Evolutionary conservation across 2,113 vertebrate genomes (phyloP), one percentile per base, ranked within the genome.

Genomic region (Pitta sordida): DNA sequence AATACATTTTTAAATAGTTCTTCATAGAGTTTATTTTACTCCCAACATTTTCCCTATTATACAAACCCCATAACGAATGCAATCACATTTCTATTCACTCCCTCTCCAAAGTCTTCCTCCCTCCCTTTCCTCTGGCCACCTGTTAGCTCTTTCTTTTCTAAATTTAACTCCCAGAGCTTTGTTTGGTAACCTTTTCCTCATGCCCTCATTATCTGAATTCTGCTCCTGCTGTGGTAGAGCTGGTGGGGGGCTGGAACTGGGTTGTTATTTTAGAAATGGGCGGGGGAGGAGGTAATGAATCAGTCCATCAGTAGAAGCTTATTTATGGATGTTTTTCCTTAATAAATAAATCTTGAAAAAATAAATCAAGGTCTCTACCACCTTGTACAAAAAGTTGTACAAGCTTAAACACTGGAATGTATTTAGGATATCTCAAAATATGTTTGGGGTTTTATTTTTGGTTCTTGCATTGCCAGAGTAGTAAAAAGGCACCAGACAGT

Each of bases 191-290:
- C 93, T 94, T 93, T 74, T 78, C 91, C 71, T 93, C 88, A 43
- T 90, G 71, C 67, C 86, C 88, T 94, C 92, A 86, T 97, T 96
- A 96, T 96, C 86, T 8, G 17, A 95, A 96, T 96, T 94, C 94
- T 96, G 52, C 67, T 97, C 92, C 91, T 86, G 90, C 87, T 83
- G 90, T 78, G 75, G 84, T 71, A 78, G 90, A 90, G 91, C 92
- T 71, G 67, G 74, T 70, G n/a, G 77, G 74, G 76, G 62, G 79
- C 78, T 85, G 92, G 68, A 93, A 76, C 52, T 80, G 71, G 11
- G 65, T 46, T 95, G 74, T 69, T 96, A 96, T 96, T 96, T 91
- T 91, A 71, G 92, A 96, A 90, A 80, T 58, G 82, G 83, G 64
- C 6, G 6, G 51, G 27, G 86, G 59, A 69, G 82, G 73, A 77